These are phyloP conservation scores for Chymomyza costata DNA, from an alignment of 1,140 invertebrate species.

Conservation along the genomic window DNA sequence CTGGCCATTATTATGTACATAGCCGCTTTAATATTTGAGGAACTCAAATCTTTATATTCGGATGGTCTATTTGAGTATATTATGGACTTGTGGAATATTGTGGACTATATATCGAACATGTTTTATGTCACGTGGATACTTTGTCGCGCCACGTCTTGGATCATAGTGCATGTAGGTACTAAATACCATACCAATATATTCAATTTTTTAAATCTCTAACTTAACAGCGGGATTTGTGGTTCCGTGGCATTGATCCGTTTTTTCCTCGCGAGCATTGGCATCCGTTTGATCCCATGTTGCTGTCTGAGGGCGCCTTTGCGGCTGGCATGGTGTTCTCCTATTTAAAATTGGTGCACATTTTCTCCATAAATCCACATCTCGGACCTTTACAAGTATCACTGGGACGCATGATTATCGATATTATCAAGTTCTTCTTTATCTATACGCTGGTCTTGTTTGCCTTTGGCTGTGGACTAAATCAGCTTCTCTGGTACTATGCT, in stretches of 20 bases:
- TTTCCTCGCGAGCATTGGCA: constrained; percentile 92
- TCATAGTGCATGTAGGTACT: constrained; percentile 83
- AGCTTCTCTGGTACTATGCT: constrained; percentile 97
- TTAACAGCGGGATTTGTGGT: constrained; percentile 84
- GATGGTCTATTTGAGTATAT: constrained; percentile 93
- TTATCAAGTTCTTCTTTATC: constrained; percentile 95
- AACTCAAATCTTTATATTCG: constrained; percentile 90
- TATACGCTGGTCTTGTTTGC: constrained; percentile 92
- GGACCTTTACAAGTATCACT: constrained; percentile 92
- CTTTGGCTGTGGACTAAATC: constrained; percentile 94
- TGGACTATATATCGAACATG: constrained; percentile 95
- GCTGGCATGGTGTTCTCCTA: constrained; percentile 97
- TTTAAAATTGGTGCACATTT: constrained; percentile 95
- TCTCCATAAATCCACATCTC: constrained; percentile 95
- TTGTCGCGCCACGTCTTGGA: constrained; percentile 85
- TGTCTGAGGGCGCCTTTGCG: constrained; percentile 95
- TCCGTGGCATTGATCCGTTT: constrained; percentile 83
- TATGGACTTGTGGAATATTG: constrained; percentile 96
- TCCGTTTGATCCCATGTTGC: constrained; percentile 93
- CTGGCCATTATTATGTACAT: constrained; percentile 88
- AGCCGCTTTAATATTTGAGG: constrained; percentile 91
- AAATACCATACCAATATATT: too few species aligned
- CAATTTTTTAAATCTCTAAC: too few species aligned
- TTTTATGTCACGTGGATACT: constrained; percentile 95
- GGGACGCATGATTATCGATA: constrained; percentile 94